Evolutionary conservation across 1,140 invertebrate species (phyloP).

Genomic region (Drosophila pseudoobscura): DNA sequence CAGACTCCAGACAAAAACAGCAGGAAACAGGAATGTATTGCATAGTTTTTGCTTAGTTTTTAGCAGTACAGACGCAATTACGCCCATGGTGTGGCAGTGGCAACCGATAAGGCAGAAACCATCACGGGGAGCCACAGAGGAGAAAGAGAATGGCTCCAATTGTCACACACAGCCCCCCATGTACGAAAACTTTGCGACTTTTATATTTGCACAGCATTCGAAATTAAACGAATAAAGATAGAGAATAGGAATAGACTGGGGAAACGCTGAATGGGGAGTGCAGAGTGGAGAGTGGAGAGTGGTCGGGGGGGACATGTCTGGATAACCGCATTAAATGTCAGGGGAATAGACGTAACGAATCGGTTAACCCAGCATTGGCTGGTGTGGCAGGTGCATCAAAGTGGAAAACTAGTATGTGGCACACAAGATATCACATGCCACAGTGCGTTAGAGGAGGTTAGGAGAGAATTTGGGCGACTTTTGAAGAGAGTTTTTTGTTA

Average conservation of each 20-base stretch:
- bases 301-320: not conserved
- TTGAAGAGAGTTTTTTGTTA: too few species aligned
- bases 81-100: conserved; percentile 30
- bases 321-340: not conserved
- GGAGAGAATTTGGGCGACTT: too few species aligned
- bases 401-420: conserved; percentile 1
- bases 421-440: too few species aligned
- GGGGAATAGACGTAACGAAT: conserved; percentile 17
- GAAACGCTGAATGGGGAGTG: too few species aligned
- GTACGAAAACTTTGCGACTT: conserved; percentile 43
- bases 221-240: conserved; percentile 46
- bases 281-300: too few species aligned
- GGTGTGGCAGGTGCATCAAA: not conserved
- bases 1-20: conserved; percentile 11
- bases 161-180: conserved; percentile 17
- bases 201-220: conserved; percentile 54
- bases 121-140: conserved; percentile 1
- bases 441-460: too few species aligned
- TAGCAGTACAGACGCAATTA: conserved; percentile 27
- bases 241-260: conserved; percentile 2
- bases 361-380: conserved; percentile 23
- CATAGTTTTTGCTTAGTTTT: conserved; percentile 58
- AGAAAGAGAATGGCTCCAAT: conserved; percentile 16
- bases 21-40: conserved; percentile 10
- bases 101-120: conserved; percentile 19